Percentiles rank a stretch among this genome's conserved stretches.
phyloP scores from a whole-genome alignment of 2,888 invertebrate species.

The Mesochorus sp. region DNA sequence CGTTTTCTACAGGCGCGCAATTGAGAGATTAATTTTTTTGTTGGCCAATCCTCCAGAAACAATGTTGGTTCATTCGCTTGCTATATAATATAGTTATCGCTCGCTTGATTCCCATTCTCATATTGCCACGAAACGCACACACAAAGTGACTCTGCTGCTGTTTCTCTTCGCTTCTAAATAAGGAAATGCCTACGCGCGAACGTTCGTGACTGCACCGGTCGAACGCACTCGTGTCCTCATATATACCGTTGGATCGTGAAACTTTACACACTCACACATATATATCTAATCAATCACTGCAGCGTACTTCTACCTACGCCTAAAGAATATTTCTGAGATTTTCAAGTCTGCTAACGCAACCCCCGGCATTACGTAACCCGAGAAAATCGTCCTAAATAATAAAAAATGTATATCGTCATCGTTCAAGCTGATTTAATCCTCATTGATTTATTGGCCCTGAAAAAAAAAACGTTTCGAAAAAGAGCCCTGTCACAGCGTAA shows the following conservation, averaged over 20 bases:
- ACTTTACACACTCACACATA: neutral
- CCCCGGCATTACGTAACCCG: neutral
- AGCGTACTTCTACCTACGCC: slow-evolving; percentile 24
- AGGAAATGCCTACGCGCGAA: slow-evolving; percentile 74
- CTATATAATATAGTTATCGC: neutral
- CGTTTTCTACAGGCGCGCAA: too few species aligned
- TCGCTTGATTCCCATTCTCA: neutral
- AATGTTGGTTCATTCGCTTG: neutral
- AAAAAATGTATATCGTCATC: neutral
- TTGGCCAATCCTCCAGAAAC: slow-evolving; percentile 2
- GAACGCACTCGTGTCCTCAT: slow-evolving; percentile 42
- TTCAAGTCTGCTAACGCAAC: neutral
- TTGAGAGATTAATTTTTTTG: neutral
- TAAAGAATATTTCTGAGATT: slow-evolving; percentile 3
- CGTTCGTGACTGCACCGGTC: slow-evolving; percentile 60
- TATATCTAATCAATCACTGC: slow-evolving; percentile 23
- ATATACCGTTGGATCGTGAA: slow-evolving; percentile 22
- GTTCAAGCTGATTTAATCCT: neutral
- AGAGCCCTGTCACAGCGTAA: too few species aligned
- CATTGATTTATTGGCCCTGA: neutral
- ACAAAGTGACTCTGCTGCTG: neutral
- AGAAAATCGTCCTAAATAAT: neutral
- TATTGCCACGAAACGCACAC: neutral
- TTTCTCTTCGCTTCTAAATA: slow-evolving; percentile 72
- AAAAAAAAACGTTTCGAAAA: neutral